Evolutionary conservation across 2,797 vertebrate genomes (phyloP).

Genomic region (Phataginus tetradactyla): DNA sequence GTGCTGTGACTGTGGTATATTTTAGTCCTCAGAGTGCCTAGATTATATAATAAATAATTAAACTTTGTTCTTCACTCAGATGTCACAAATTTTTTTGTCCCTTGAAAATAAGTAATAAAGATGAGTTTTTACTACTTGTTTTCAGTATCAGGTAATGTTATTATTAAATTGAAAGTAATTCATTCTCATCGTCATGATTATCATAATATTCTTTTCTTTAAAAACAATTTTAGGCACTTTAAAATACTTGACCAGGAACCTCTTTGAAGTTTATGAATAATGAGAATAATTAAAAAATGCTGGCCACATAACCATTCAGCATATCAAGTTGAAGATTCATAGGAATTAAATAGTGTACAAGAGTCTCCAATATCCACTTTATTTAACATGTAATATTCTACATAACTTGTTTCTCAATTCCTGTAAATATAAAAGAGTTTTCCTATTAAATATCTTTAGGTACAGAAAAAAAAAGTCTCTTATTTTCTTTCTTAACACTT

Average conservation of each 20-base stretch:
- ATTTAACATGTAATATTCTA: neutral
- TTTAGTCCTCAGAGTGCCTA: neutral
- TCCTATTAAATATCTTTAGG: neutral
- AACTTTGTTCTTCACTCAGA: neutral
- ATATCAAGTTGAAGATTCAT: neutral
- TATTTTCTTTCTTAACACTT: neutral
- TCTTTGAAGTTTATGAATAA: neutral
- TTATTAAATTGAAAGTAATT: neutral
- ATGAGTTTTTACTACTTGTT: neutral
- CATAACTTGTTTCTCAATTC: neutral
- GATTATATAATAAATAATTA: neutral
- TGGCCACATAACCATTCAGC: neutral
- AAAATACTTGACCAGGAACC: neutral
- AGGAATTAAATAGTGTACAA: neutral
- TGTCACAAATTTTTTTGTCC: neutral
- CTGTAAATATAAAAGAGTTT: neutral
- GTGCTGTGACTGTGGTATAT: neutral
- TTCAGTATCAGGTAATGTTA: neutral
- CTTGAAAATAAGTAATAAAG: neutral
- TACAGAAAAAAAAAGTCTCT: neutral
- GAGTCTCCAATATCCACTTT: neutral
- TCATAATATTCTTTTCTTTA: neutral
- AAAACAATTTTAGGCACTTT: neutral
- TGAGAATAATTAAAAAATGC: constrained; percentile 27
- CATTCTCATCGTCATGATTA: neutral